Base-by-base conservation (phyloP, 2,888 invertebrate species). In the Blastobasis adustella region DNA sequence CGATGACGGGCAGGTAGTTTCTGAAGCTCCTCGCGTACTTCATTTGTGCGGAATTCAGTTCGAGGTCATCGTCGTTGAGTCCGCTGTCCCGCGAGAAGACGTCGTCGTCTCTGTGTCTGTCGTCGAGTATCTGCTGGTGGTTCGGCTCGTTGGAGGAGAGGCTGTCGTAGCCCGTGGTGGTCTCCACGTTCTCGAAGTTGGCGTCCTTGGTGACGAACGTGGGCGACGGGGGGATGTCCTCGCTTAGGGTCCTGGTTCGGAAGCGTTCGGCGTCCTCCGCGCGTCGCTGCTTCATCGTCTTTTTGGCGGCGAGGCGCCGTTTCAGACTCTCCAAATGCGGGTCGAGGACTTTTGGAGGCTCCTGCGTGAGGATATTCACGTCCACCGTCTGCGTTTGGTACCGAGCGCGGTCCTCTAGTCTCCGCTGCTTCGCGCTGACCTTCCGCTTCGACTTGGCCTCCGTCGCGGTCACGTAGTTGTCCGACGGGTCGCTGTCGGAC, bases 31-130 rank as follows among this genome's bases (percentile, higher is more conserved):
- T 89, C 45, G 90, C 90, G 71, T 91, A 91, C 0, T 89, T 89
- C 82, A 90, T 90, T 67, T 90, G 85, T 7, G 89, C 84, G 50
- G 91, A 89, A 69, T 90, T 90, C 36, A 90, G 85, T 69, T 93
- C 93, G 36, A 92, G 92, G 61, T 93, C 93, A 51, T 93, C 93
- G 54, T 93, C 94, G 63, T 93, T 93, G 50, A 93, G 93, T 1
- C 93, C 93, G 67, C 93, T 94, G 57, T 94, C 86, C 54, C 76
- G 63, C 2, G 78, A 75, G 56, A 78, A 74, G 5, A 72, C 69
- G 47, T 76, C 79, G 42, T 79, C 81, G 38, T 80, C 79, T 39
- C 60, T 57, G 5, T 69, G 75, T 40, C 72, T 60, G 8, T 82
- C 79, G 55, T 82, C 80, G 5, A 60, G 61, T 41, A 84, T 65